Percentiles rank a stretch among this genome's conserved stretches.
These are phyloP conservation scores for Caenorhabditis briggsae DNA, from an alignment of 1,140 invertebrate species.

Conservation along the genomic window DNA sequence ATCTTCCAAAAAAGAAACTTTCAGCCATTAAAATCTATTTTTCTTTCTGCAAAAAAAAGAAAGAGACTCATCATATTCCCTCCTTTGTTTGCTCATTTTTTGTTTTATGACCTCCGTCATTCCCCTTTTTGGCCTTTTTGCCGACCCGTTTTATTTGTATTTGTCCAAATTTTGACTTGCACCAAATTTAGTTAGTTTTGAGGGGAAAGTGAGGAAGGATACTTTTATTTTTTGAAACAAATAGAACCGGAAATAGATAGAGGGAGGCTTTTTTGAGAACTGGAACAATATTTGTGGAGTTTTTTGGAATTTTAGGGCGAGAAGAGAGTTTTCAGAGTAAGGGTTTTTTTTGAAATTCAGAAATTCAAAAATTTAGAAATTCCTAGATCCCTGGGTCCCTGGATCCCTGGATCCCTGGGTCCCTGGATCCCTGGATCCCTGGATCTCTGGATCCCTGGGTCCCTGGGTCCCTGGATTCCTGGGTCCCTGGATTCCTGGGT, in stretches of 20 bases:
- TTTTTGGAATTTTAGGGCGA: neutral
- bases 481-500: too few relatives aligned
- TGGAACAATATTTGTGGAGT: neutral
- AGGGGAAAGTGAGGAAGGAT: too few relatives aligned
- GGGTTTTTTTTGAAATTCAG: too few relatives aligned
- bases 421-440: too few relatives aligned
- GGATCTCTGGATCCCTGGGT: too few relatives aligned
- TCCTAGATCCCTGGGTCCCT: too few relatives aligned
- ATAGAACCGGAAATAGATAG: neutral
- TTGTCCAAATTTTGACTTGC: neutral
- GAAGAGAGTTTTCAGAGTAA: neutral
- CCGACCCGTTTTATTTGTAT: conserved; percentile 10
- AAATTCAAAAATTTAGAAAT: too few relatives aligned
- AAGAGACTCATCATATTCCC: too few relatives aligned
- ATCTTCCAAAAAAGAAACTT: neutral
- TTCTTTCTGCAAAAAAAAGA: neutral
- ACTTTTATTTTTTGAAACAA: neutral
- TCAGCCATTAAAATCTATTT: neutral
- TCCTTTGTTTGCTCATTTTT: neutral
- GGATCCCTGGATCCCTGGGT: too few relatives aligned
- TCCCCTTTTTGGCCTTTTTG: neutral
- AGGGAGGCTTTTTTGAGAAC: neutral
- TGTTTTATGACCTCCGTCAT: conserved; percentile 33
- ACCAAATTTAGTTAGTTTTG: conserved; percentile 6
- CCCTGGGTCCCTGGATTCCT: too few relatives aligned